Evolutionary conservation across 2,888 invertebrate species (phyloP).

Genomic region (Ophioninae sp.): DNA sequence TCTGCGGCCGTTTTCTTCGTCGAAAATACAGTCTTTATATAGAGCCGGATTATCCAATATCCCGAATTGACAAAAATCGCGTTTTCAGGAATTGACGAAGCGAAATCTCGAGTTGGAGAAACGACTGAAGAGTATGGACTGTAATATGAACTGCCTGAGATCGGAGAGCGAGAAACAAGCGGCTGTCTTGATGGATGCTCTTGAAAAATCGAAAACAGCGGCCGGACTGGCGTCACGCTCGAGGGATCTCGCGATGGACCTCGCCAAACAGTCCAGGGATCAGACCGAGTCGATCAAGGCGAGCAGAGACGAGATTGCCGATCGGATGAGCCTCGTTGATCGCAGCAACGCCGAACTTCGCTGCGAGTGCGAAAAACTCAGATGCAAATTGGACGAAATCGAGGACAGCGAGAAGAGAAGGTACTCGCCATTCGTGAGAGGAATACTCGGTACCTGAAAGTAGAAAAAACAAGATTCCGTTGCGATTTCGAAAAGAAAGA

Average conservation of each 20-base stretch:
- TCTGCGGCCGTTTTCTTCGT: constrained; percentile 1
- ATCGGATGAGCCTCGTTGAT: constrained; percentile 62
- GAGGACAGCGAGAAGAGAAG: constrained; percentile 67
- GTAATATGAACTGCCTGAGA: constrained; percentile 65
- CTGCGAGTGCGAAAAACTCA: constrained; percentile 68
- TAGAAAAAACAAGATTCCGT: not conserved
- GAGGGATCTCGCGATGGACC: constrained; percentile 67
- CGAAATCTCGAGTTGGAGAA: constrained; percentile 64
- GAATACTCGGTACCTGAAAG: not conserved
- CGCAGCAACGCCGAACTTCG: constrained; percentile 62
- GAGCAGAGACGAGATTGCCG: constrained; percentile 64
- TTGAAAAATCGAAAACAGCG: constrained; percentile 66
- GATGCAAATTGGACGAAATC: constrained; percentile 63
- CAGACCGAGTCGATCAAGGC: constrained; percentile 64
- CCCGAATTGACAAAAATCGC: constrained; percentile 14
- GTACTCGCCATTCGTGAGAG: constrained; percentile 51
- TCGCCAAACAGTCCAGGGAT: constrained; percentile 66
- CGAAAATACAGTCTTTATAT: not conserved
- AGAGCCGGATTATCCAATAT: not conserved
- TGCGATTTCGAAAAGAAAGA: not conserved
- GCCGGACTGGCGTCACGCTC: constrained; percentile 62
- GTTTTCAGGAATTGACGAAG: constrained; percentile 65
- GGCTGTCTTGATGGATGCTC: constrained; percentile 62
- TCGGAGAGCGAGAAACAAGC: constrained; percentile 63
- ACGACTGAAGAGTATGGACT: constrained; percentile 64